Evolutionary conservation across 1,140 invertebrate genomes (phyloP), one percentile per base, ranked within the genome.

Genomic region (Belonocnema kinseyi): DNA sequence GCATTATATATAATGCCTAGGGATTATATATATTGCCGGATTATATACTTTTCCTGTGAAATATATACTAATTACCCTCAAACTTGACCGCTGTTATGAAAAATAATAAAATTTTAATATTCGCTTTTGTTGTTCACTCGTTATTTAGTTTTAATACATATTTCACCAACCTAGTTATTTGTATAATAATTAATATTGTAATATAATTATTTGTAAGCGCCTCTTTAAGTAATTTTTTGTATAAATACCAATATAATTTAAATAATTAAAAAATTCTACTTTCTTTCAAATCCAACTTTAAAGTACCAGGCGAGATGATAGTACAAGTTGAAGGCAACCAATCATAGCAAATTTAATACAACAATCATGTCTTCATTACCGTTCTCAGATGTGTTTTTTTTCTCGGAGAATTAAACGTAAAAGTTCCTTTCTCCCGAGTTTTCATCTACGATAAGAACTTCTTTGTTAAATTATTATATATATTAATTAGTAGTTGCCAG

Each of bases 101-200:
- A 33, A 33, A 33, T 33, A 5, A 5, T 46, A 0, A 11, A 1
- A n/a, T 33, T 13, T 53, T 46, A 72, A 72, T 74, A 73, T 74
- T 58, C 70, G 73, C 70, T 70, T 72, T 77, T 19, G 46, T 54
- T 74, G 8, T 50, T 74, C 33, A 50, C 19, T 51, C 54, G 21
- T 77, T 73, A 73, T 33, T 77, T 77, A 77, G 73, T 77, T 73
- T 52, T 73, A 66, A n/a, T 73, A n/a, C 13, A 26, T 33, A 53
- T 26, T 33, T 19, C 6, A 14, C 17, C 19, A 11, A 26, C 19
- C 14, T 66, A 21, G 11, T 17, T 17, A 61, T 54, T 14, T 76
- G 66, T 73, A 53, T 46, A 12, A 33, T 33, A 33, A 3, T 73
- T 51, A 58, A 61, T 33, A 10, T 66, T 19, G n/a, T 66, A 26